Conservation (phyloP, 2,797 vertebrate species). For the Morus bassanus region DNA sequence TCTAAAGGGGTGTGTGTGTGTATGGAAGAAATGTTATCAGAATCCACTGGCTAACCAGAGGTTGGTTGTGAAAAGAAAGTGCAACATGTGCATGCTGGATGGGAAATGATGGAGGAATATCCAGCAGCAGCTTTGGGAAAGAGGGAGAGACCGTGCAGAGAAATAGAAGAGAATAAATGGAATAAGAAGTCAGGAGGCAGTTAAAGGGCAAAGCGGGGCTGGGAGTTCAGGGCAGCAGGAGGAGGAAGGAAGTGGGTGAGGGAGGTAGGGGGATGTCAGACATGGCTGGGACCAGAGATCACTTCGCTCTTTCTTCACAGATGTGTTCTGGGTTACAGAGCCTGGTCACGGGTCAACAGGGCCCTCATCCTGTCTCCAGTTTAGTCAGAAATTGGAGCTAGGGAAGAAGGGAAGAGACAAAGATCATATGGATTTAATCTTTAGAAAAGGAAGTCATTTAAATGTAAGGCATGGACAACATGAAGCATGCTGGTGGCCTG, state of each 20-base stretch:
- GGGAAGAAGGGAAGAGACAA: neutral
- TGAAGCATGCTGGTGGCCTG: neutral
- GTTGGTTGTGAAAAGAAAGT: neutral
- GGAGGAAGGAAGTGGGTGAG: neutral
- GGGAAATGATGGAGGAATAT: neutral
- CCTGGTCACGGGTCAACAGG: neutral
- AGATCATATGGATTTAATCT: neutral
- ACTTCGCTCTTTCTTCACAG: neutral
- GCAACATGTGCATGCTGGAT: neutral
- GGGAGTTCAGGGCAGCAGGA: neutral
- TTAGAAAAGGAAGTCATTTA: neutral
- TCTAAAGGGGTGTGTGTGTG: neutral
- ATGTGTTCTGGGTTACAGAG: slow-evolving; percentile 10
- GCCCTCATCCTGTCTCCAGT: neutral
- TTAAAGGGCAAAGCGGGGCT: neutral
- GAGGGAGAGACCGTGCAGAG: neutral
- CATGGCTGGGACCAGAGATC: neutral
- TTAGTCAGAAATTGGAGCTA: neutral
- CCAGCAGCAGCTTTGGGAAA: neutral
- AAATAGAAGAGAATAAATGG: neutral
- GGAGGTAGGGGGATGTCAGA: neutral
- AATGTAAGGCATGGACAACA: neutral
- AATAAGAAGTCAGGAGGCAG: neutral
- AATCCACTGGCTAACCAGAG: neutral
- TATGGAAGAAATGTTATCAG: neutral